Conservation (phyloP, 2,888 invertebrate species). For the Brachyptera risi region DNA sequence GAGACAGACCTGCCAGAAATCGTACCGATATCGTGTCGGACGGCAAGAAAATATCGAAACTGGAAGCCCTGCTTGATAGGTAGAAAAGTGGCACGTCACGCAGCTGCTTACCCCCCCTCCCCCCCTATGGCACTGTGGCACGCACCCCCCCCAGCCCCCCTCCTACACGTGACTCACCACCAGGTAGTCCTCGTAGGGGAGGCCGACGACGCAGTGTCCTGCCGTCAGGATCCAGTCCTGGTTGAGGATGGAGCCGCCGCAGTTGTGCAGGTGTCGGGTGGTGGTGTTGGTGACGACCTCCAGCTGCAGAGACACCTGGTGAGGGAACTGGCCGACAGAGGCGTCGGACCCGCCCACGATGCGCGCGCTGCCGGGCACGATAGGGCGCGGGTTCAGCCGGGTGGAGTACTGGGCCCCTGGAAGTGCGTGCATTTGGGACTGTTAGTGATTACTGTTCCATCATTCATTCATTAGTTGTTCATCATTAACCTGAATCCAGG, state of each 20-base stretch:
- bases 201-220: constrained; percentile 7
- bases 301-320: constrained; percentile 10
- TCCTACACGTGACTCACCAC: too few relatives aligned
- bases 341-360: constrained; percentile 23
- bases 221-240: constrained; percentile 11
- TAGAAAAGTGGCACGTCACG: too few relatives aligned
- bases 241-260: constrained; percentile 11
- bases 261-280: constrained; percentile 4
- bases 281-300: background rate
- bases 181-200: constrained; percentile 5
- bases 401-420: background rate
- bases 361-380: background rate
- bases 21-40: too few relatives aligned
- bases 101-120: background rate
- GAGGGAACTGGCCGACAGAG: constrained; percentile 8
- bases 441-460: too few relatives aligned
- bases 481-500: too few relatives aligned
- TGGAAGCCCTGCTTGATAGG: too few relatives aligned
- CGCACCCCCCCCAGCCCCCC: background rate
- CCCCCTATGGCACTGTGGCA: background rate
- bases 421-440: too few relatives aligned
- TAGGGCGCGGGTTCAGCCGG: constrained; percentile 3
- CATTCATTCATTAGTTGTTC: too few relatives aligned
- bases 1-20: too few relatives aligned
- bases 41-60: too few relatives aligned